Conservation (phyloP, 2,888 invertebrate species). For the Polylopha cassiicola region DNA sequence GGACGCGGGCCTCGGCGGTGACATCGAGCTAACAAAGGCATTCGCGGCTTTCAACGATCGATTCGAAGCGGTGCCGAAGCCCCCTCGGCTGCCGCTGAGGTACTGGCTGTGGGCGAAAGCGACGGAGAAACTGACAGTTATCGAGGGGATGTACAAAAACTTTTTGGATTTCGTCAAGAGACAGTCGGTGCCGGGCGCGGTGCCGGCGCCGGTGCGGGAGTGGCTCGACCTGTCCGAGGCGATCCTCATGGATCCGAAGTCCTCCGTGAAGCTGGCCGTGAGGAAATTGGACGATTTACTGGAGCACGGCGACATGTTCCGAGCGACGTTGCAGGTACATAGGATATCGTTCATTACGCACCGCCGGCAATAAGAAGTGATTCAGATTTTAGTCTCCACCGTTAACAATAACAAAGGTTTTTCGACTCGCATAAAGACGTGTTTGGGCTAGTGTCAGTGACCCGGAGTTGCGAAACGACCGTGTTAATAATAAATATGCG, state of each 20-base stretch:
- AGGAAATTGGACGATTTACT: constrained; percentile 78
- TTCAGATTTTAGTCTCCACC: no score
- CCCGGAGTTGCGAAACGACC: no score
- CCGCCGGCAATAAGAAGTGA: background rate
- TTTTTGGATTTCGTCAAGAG: constrained; percentile 79
- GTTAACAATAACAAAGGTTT: no score
- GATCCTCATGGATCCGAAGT: constrained; percentile 79
- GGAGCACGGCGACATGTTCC: constrained; percentile 80
- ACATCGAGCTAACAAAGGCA: constrained; percentile 76
- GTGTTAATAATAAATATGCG: no score
- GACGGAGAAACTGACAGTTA: constrained; percentile 76
- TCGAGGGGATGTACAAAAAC: constrained; percentile 81
- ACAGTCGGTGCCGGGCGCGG: constrained; percentile 54
- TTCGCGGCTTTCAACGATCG: constrained; percentile 76
- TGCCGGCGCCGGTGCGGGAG: constrained; percentile 54
- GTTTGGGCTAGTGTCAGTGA: no score
- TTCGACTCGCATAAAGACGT: no score
- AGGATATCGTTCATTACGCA: background rate
- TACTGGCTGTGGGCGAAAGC: constrained; percentile 82
- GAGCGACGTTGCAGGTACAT: constrained; percentile 81
- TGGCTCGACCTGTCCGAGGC: constrained; percentile 81
- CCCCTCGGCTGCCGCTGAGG: constrained; percentile 43
- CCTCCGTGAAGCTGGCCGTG: constrained; percentile 76
- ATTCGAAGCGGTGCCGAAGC: constrained; percentile 53
- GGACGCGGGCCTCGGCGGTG: constrained; percentile 59